Evolutionary conservation across 2,888 invertebrate genomes (phyloP), one percentile per base, ranked within the genome.

Genomic region (Liodrosophila aerea): DNA sequence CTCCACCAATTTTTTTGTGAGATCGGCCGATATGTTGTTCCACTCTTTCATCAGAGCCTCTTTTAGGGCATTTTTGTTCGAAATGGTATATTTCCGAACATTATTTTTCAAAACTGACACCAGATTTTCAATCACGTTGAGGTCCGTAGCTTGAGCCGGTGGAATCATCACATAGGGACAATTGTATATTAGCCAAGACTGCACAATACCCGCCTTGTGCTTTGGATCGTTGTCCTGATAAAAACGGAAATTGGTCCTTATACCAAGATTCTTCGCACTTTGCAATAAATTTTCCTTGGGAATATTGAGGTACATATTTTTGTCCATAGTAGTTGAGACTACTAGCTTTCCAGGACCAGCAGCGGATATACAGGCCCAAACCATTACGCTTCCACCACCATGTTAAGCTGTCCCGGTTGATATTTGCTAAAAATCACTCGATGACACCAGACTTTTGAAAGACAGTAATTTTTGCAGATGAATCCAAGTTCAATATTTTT

Each of bases 361-460:
- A 9, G 52, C 51, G 7, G 43, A 43, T 51, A 52, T 59, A 36
- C 58, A 58, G 46, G 51, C 58, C 59, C 59, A 59, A 13, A 60
- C 60, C 60, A 60, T 44, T 1, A 49, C 47, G n/a, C 31, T 36
- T 8, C 53, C 59, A 7, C 59, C 52, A 11, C 49, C 52, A 39
- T 60, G 41, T 31, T 60, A 53, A 1, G 53, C 47, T 5, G 59
- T 60, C 1, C 33, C 22, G n/a, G n/a, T n/a, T n/a, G n/a, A n/a
- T n/a, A n/a, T n/a, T n/a, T n/a, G n/a, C n/a, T n/a, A n/a, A n/a
- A n/a, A n/a, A n/a, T n/a, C n/a, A n/a, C n/a, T n/a, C n/a, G n/a
- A n/a, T n/a, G n/a, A n/a, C n/a, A n/a, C n/a, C n/a, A n/a, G n/a
- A n/a, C n/a, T n/a, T n/a, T n/a, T n/a, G n/a, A n/a, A n/a, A n/a